These are phyloP conservation scores for Falco biarmicus DNA, from an alignment of 2,797 vertebrate species.

Conservation along the genomic window DNA sequence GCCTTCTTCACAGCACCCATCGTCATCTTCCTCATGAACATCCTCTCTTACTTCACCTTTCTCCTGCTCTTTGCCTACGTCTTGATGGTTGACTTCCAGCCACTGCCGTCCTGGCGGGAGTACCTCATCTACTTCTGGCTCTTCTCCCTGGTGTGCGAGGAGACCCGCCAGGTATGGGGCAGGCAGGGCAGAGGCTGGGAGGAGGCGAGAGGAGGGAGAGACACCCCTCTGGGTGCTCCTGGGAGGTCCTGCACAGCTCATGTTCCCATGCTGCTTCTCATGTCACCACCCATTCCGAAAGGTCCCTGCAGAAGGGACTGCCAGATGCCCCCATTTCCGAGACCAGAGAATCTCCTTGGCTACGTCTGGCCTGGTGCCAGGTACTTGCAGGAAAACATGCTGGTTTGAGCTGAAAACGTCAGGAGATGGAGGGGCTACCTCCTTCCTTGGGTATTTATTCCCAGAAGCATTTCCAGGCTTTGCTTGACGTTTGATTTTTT, in stretches of 20 bases:
- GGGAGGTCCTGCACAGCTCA: neutral
- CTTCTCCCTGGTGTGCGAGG: slow-evolving; percentile 90
- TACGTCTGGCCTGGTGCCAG: neutral
- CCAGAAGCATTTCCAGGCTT: neutral
- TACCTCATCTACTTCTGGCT: slow-evolving; percentile 93
- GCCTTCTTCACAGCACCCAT: slow-evolving; percentile 81
- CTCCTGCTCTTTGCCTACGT: slow-evolving; percentile 91
- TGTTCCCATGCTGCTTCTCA: accelerated
- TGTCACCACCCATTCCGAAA: accelerated
- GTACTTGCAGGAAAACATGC: neutral
- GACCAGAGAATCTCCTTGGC: neutral
- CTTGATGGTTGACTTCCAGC: slow-evolving; percentile 93
- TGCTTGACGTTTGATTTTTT: neutral
- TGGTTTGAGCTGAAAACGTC: neutral
- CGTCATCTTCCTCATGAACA: slow-evolving; percentile 91
- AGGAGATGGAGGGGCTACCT: neutral
- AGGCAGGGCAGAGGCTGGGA: neutral
- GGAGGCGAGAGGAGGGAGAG: neutral
- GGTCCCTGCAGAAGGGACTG: neutral
- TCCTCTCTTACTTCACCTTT: slow-evolving; percentile 92
- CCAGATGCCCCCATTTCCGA: accelerated
- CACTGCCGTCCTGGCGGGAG: slow-evolving; percentile 82
- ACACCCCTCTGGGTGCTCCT: neutral
- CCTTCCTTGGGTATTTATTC: neutral
- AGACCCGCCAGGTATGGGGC: slow-evolving; percentile 88